Evolutionary conservation across 1,140 invertebrate species (phyloP).

Genomic region (Drosophila nasuta): DNA sequence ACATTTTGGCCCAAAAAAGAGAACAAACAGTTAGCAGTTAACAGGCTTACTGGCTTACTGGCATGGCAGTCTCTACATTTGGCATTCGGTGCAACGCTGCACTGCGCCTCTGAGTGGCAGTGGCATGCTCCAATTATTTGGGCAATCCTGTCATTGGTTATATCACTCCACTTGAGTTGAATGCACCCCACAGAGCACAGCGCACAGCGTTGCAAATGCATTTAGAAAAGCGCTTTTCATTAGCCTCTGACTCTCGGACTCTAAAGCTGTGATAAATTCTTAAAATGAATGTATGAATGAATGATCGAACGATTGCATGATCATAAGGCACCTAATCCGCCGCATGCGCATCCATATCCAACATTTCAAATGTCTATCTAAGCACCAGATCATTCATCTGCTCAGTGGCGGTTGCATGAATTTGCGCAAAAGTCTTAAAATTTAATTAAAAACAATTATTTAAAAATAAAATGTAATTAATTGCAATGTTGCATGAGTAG

Average conservation of each 20-base stretch:
- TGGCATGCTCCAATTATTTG: slow-evolving; percentile 78
- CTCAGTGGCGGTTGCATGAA: slow-evolving; percentile 65
- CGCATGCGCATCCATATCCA: slow-evolving; percentile 18
- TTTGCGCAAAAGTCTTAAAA: slow-evolving; percentile 71
- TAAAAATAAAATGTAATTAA: slow-evolving; percentile 82
- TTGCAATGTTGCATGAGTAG: slow-evolving; percentile 81
- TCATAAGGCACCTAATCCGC: slow-evolving; percentile 55
- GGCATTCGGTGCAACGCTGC: slow-evolving; percentile 67
- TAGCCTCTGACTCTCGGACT: slow-evolving; percentile 64
- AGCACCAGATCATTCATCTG: slow-evolving; percentile 49
- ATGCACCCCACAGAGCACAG: slow-evolving; percentile 47
- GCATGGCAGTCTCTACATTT: slow-evolving; percentile 53
- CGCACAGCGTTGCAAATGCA: slow-evolving; percentile 17
- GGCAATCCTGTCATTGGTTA: slow-evolving; percentile 74
- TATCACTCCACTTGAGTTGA: slow-evolving; percentile 67
- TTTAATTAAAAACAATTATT: slow-evolving; percentile 83
- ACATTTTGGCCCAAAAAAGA: slow-evolving; percentile 64
- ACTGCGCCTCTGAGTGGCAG: slow-evolving; percentile 72
- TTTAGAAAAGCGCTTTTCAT: slow-evolving; percentile 62
- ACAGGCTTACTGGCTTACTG: background rate
- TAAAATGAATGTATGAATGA: slow-evolving; percentile 60
- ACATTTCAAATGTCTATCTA: background rate
- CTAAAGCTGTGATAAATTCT: slow-evolving; percentile 30
- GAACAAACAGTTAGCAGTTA: slow-evolving; percentile 58
- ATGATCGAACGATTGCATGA: slow-evolving; percentile 78